phyloP scores from a whole-genome alignment of 2,888 invertebrate species.

The Chrysolina americana region DNA sequence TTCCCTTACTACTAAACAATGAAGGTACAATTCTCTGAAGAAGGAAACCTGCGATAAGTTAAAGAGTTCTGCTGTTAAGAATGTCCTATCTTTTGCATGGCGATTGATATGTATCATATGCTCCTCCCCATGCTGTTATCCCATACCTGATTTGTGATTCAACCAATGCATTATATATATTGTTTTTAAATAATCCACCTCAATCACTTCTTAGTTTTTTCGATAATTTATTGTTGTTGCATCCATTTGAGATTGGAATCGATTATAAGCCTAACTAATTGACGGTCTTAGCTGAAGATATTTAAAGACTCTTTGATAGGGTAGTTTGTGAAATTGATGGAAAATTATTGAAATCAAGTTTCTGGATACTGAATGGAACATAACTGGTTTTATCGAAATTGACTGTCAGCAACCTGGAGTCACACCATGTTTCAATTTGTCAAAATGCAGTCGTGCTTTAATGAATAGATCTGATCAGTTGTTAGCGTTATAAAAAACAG shows the following conservation, averaged over 20 bases:
- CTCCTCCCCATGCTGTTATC: slow-evolving; percentile 4
- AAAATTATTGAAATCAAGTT: not conserved
- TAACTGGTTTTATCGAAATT: not conserved
- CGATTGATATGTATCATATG: not conserved
- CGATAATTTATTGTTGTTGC: not conserved
- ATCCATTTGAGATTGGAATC: not conserved
- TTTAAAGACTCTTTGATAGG: not conserved
- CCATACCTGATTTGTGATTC: slow-evolving; percentile 22
- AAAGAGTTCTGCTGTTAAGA: too few relatives aligned
- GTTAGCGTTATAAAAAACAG: too few relatives aligned
- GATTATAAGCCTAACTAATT: not conserved
- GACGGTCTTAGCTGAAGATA: not conserved
- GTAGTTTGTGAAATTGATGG: not conserved
- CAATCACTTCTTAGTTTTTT: not conserved
- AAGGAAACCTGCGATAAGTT: too few relatives aligned
- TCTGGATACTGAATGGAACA: not conserved
- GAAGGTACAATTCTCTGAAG: too few relatives aligned
- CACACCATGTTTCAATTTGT: not conserved
- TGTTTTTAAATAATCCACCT: not conserved
- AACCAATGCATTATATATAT: not conserved
- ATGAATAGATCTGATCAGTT: not conserved
- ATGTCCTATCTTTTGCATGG: not conserved
- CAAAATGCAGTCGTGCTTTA: not conserved
- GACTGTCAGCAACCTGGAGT: not conserved
- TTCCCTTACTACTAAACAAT: too few relatives aligned